phyloP scores from a whole-genome alignment of 2,113 vertebrate genomes.

The Chrysemys picta region DNA sequence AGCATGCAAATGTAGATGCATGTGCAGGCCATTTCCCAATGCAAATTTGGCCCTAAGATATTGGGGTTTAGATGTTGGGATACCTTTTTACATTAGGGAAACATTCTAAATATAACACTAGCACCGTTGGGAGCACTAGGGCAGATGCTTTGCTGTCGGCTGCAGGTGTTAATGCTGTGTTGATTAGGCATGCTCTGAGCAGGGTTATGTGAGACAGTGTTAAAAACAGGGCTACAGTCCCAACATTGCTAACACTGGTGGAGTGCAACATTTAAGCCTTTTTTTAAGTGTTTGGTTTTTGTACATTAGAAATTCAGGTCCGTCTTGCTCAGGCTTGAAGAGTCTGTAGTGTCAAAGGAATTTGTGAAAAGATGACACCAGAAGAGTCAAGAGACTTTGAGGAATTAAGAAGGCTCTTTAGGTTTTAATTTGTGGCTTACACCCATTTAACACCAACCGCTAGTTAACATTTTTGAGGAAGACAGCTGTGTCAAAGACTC shows the following conservation, averaged over 20 bases:
- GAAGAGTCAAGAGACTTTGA: not conserved
- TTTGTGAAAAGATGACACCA: not conserved
- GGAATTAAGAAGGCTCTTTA: not conserved
- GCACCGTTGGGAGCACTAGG: not conserved
- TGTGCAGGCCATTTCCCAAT: not conserved
- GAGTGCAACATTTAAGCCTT: not conserved
- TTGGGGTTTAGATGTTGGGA: not conserved
- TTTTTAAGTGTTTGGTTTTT: not conserved
- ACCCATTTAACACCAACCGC: not conserved
- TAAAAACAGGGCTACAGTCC: not conserved
- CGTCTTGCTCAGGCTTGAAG: not conserved
- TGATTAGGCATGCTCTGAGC: not conserved
- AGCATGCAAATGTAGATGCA: not conserved
- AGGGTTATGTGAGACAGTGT: fast-evolving
- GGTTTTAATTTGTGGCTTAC: not conserved
- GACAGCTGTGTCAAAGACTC: not conserved
- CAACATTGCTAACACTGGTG: fast-evolving
- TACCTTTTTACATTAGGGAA: not conserved
- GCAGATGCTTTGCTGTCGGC: not conserved
- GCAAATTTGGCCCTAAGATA: not conserved
- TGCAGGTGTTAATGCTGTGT: not conserved
- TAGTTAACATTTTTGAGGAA: fast-evolving
- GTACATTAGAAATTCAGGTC: not conserved
- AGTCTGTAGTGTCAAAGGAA: not conserved
- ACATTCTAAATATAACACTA: not conserved